A percentile compares a stretch with the other conserved stretches of the same genome.
These are phyloP conservation scores for Spodoptera frugiperda DNA, from an alignment of 1,140 invertebrate genomes.

Conservation along the genomic window DNA sequence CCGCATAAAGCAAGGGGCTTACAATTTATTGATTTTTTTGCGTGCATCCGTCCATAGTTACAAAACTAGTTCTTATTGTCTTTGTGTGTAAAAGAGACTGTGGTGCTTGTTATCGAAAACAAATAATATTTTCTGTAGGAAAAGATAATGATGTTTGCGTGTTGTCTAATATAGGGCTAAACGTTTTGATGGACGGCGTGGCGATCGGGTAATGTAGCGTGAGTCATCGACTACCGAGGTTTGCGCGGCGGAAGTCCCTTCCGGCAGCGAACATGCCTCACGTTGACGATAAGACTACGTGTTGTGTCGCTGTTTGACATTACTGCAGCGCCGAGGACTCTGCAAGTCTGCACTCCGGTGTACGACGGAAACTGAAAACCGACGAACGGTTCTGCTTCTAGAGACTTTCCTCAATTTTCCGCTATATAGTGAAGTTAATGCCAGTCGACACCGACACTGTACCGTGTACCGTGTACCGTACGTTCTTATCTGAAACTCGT, in stretches of 20 bases:
- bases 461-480: too few relatives aligned
- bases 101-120: not conserved
- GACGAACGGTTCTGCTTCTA: not conserved
- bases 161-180: not conserved
- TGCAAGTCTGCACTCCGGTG: conserved; percentile 13
- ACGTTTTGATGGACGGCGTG: conserved; percentile 6
- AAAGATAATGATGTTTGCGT: not conserved
- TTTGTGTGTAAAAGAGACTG: not conserved
- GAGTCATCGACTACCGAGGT: conserved; percentile 44
- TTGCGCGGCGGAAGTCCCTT: conserved; percentile 51
- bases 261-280: conserved; percentile 44
- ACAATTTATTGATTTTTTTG: conserved; percentile 44
- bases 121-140: too few relatives aligned
- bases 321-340: not conserved
- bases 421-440: not conserved
- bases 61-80: conserved; percentile 21
- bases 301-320: conserved; percentile 14
- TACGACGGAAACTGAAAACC: conserved; percentile 13
- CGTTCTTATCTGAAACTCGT: too few relatives aligned
- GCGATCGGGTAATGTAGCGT: not conserved
- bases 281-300: conserved; percentile 43
- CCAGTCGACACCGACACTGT: not conserved
- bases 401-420: conserved; percentile 21
- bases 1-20: conserved; percentile 42
- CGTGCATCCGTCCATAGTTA: not conserved